A percentile compares a stretch with the other conserved stretches of the same genome.
phyloP scores from a whole-genome alignment of 2,797 vertebrate genomes.

The Merluccius polli region DNA sequence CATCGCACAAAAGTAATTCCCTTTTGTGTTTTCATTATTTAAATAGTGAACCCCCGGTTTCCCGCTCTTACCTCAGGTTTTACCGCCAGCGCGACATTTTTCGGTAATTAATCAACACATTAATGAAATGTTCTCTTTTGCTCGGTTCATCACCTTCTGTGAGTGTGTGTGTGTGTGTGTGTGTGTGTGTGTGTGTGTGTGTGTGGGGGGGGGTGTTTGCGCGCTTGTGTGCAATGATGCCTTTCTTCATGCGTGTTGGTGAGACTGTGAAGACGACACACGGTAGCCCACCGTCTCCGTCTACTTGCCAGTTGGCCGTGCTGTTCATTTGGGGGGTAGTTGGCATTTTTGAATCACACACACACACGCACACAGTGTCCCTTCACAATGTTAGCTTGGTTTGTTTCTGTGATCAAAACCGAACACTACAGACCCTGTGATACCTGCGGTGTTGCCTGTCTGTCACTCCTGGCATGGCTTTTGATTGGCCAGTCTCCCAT shows the following conservation, averaged over 20 bases:
- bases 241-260: conserved; percentile 26
- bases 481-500: conserved; percentile 65
- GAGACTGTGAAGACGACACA: conserved; percentile 58
- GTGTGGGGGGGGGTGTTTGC: conserved; percentile 14
- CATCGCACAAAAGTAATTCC: conserved; percentile 26
- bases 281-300: conserved; percentile 55
- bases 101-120: conserved; percentile 33
- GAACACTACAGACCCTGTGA: conserved; percentile 31
- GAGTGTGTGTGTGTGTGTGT: conserved; percentile 18
- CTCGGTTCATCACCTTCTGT: conserved; percentile 5
- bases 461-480: conserved; percentile 67
- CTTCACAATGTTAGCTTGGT: conserved; percentile 16
- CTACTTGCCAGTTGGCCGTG: conserved; percentile 60
- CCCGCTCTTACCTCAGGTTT: background rate
- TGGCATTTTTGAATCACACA: conserved; percentile 40
- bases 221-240: conserved; percentile 21
- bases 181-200: conserved; percentile 13
- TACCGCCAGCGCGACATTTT: conserved; percentile 35
- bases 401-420: conserved; percentile 30
- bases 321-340: conserved; percentile 51
- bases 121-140: conserved; percentile 20
- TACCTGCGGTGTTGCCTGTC: conserved; percentile 56
- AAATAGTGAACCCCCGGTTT: conserved; percentile 15
- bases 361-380: background rate
- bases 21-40: conserved; percentile 24